Percentiles rank a stretch among this genome's conserved stretches.
These are phyloP conservation scores for Nemapogon koenigi DNA, from an alignment of 2,888 invertebrate genomes.

Conservation along the genomic window DNA sequence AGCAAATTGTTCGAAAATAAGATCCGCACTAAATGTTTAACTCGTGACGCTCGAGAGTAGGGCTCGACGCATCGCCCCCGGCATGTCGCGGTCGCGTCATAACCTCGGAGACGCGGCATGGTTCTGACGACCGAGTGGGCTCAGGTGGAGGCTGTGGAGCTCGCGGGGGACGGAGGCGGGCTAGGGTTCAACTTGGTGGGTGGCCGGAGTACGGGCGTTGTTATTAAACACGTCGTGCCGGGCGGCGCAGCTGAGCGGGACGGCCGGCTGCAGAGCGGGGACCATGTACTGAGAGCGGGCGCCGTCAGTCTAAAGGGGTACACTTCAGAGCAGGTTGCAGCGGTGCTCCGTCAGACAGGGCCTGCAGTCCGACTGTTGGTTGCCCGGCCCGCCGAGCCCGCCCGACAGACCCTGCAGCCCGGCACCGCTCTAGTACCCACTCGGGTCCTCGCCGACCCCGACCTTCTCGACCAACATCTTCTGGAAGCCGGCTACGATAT, in stretches of 20 bases:
- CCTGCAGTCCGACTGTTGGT: slow-evolving; percentile 89
- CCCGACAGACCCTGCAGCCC: slow-evolving; percentile 76
- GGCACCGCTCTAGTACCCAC: slow-evolving; percentile 93
- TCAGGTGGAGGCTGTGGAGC: slow-evolving; percentile 98
- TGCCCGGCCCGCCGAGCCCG: slow-evolving; percentile 91
- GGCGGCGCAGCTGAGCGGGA: slow-evolving; percentile 97
- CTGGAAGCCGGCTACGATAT: slow-evolving; percentile 78
- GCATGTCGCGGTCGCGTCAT: slow-evolving; percentile 25
- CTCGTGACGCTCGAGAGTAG: slow-evolving; percentile 17
- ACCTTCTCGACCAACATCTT: slow-evolving; percentile 86
- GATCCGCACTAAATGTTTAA: slow-evolving; percentile 19
- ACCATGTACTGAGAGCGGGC: slow-evolving; percentile 96
- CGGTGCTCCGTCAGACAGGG: slow-evolving; percentile 75
- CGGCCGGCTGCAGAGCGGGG: slow-evolving; percentile 93
- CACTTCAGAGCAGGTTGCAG: slow-evolving; percentile 90
- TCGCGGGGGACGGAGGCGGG: slow-evolving; percentile 96
- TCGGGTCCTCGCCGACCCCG: slow-evolving; percentile 88
- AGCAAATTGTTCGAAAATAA: slow-evolving; percentile 26
- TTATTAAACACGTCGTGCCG: slow-evolving; percentile 96
- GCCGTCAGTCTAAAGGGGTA: slow-evolving; percentile 95
- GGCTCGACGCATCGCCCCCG: slow-evolving; percentile 28
- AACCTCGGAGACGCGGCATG: slow-evolving; percentile 59
- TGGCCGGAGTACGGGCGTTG: slow-evolving; percentile 96
- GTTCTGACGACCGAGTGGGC: slow-evolving; percentile 99
- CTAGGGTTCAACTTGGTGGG: slow-evolving; percentile 99